Evolutionary conservation across 2,888 invertebrate species (phyloP).

Genomic region (Ganaspis brasiliensis): DNA sequence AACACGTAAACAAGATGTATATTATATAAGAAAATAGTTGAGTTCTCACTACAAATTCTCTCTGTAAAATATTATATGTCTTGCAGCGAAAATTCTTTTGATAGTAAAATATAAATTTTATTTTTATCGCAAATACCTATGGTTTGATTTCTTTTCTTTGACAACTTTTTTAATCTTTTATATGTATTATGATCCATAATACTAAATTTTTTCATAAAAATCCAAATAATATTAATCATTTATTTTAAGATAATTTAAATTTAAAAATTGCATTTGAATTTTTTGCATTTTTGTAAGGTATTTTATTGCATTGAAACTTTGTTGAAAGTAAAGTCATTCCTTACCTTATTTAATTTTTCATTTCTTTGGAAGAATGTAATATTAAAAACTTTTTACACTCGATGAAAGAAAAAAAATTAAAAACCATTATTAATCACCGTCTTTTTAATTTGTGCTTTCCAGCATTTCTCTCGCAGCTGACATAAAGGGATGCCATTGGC

Average conservation of each 20-base stretch:
- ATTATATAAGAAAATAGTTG: background rate
- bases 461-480: background rate
- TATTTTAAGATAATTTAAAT: too few relatives aligned
- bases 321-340: background rate
- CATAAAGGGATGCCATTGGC: background rate
- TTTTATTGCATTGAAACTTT: background rate
- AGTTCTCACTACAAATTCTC: background rate
- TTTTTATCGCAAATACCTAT: too few relatives aligned
- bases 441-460: background rate
- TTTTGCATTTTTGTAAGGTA: too few relatives aligned
- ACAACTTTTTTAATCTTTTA: too few relatives aligned
- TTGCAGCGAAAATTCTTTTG: background rate
- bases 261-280: too few relatives aligned
- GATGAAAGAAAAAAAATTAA: background rate
- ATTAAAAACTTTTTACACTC: background rate
- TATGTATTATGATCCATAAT: too few relatives aligned
- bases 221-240: too few relatives aligned
- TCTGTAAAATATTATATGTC: background rate
- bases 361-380: background rate
- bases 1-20: conserved; percentile 3
- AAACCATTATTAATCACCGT: background rate
- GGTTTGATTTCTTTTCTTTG: too few relatives aligned
- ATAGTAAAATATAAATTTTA: too few relatives aligned
- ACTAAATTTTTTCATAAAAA: too few relatives aligned
- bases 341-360: background rate